These are phyloP conservation scores for Phrynocephalus guinanensis DNA, from an alignment of 2,797 vertebrate species.

Conservation along the genomic window DNA sequence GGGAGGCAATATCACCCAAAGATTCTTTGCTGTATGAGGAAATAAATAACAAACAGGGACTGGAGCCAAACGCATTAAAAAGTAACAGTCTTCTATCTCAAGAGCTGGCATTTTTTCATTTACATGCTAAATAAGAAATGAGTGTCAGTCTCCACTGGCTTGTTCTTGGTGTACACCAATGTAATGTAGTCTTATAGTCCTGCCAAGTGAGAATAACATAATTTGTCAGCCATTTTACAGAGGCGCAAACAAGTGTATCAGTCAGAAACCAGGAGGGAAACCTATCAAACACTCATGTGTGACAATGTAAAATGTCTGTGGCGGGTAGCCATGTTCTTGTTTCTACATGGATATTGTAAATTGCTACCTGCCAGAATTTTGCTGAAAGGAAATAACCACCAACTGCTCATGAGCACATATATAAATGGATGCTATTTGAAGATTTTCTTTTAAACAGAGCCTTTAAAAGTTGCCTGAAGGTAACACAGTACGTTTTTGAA, in stretches of 20 bases:
- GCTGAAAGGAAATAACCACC: background rate
- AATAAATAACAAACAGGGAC: background rate
- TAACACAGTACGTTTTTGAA: background rate
- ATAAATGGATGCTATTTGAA: background rate
- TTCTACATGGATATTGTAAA: background rate
- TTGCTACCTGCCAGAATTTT: background rate
- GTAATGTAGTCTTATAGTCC: slow-evolving; percentile 23
- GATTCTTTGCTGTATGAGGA: background rate
- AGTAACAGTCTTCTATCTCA: background rate
- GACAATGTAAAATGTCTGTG: background rate
- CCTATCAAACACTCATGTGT: background rate
- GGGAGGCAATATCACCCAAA: background rate
- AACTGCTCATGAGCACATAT: background rate
- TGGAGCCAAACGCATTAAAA: slow-evolving; percentile 8
- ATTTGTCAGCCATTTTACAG: slow-evolving; percentile 24
- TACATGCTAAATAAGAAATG: slow-evolving; percentile 28
- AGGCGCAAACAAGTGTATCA: slow-evolving; percentile 34
- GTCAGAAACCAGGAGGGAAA: slow-evolving; percentile 21
- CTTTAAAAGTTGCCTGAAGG: background rate
- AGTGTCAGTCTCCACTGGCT: slow-evolving; percentile 33
- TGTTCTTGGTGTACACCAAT: slow-evolving; percentile 32
- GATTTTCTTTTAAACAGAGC: background rate
- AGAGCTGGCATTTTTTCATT: slow-evolving; percentile 37
- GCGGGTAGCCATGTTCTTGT: background rate
- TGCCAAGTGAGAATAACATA: slow-evolving; percentile 27